phyloP scores from a whole-genome alignment of 2,888 invertebrate species.

The Brenthis ino region DNA sequence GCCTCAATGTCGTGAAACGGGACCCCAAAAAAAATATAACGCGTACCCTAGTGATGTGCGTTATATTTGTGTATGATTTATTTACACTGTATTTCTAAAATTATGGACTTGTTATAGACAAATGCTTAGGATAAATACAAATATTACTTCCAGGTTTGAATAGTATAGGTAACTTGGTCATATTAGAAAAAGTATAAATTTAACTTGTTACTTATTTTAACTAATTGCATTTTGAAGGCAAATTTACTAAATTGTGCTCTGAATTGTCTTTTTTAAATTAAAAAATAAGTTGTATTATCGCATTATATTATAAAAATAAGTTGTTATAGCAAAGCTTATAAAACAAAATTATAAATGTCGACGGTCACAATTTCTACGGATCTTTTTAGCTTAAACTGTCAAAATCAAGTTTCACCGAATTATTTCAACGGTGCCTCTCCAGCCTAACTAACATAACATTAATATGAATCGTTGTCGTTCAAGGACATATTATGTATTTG shows the following conservation, averaged over 20 bases:
- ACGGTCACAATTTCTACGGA: conserved; percentile 17
- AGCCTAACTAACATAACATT: conserved; percentile 51
- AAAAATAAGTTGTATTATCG: not conserved
- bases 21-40: too few relatives aligned
- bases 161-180: too few relatives aligned
- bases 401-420: conserved; percentile 17
- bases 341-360: too few relatives aligned
- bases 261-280: not conserved
- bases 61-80: not conserved
- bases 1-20: conserved; percentile 51
- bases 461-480: conserved; percentile 56
- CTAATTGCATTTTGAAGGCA: too few relatives aligned
- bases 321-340: too few relatives aligned
- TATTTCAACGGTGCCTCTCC: conserved; percentile 32
- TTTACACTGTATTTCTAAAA: conserved; percentile 1
- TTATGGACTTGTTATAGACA: too few relatives aligned
- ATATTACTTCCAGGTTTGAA: too few relatives aligned
- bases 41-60: too few relatives aligned
- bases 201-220: too few relatives aligned
- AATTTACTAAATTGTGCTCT: not conserved
- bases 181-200: too few relatives aligned
- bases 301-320: too few relatives aligned
- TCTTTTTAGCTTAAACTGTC: conserved; percentile 9
- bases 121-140: too few relatives aligned
- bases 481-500: conserved; percentile 58